A percentile compares a stretch with the other conserved stretches of the same genome.
Evolutionary conservation across 2,797 vertebrate species (phyloP).

Genomic region (Erethizon dorsatum): DNA sequence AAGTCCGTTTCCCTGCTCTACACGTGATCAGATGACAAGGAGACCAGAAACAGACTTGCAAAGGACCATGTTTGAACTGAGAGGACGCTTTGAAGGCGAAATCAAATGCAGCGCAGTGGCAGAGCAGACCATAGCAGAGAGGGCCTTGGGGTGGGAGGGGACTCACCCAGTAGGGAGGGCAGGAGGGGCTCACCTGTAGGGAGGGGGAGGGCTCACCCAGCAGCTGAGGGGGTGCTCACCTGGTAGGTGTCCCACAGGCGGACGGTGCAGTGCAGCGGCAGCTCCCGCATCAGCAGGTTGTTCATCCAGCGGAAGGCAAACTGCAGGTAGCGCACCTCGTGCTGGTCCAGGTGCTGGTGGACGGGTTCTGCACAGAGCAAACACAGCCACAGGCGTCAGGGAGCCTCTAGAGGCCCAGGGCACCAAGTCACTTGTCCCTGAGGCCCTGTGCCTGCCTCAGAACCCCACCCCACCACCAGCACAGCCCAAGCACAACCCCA

Average conservation of each 20-base stretch:
- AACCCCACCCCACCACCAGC: no score
- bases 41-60: background rate
- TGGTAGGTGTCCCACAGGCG: conserved; percentile 93
- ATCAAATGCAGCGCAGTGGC: background rate
- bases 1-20: background rate
- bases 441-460: accelerated
- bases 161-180: background rate
- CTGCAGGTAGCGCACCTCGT: conserved; percentile 93
- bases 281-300: conserved; percentile 92
- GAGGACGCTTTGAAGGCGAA: background rate
- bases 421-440: background rate
- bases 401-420: accelerated
- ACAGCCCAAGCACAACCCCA: accelerated
- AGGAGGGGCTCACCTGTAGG: background rate
- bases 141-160: no score
- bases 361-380: conserved; percentile 91
- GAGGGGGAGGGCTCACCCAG: no score
- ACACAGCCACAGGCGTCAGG: conserved; percentile 2
- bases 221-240: conserved; percentile 85
- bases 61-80: background rate
- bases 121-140: background rate
- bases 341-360: conserved; percentile 95
- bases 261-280: conserved; percentile 91
- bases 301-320: conserved; percentile 94
- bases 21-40: background rate